phyloP scores from a whole-genome alignment of 2,888 invertebrate genomes.

The Choreutis nemorana region DNA sequence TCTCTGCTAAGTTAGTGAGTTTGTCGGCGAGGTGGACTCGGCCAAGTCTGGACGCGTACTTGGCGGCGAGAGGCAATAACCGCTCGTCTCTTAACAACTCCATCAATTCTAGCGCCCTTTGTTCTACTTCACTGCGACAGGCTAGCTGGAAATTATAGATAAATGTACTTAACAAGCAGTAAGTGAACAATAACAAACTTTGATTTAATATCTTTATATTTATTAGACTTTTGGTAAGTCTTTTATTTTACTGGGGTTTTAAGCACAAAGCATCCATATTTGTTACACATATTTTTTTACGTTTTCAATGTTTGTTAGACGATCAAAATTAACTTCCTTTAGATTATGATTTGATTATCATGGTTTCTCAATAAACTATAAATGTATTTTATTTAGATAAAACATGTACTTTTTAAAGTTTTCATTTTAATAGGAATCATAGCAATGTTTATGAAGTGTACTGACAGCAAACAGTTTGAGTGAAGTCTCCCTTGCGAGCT shows the following conservation, averaged over 20 bases:
- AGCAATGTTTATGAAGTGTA: constrained; percentile 14
- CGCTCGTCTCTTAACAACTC: constrained; percentile 81
- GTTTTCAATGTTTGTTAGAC: too few relatives aligned
- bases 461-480: constrained; percentile 90
- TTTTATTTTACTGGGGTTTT: too few relatives aligned
- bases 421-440: constrained; percentile 4
- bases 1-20: constrained; percentile 67
- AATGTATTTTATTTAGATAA: not conserved
- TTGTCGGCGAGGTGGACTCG: constrained; percentile 82
- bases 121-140: constrained; percentile 84
- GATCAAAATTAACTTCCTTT: too few relatives aligned
- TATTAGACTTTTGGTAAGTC: too few relatives aligned
- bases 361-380: not conserved
- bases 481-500: constrained; percentile 77
- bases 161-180: too few relatives aligned
- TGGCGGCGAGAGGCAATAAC: constrained; percentile 83
- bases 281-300: too few relatives aligned
- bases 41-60: constrained; percentile 83
- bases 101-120: constrained; percentile 86
- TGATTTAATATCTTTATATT: too few relatives aligned
- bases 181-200: too few relatives aligned
- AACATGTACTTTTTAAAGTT: too few relatives aligned
- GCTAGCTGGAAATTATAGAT: constrained; percentile 82
- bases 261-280: too few relatives aligned
- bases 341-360: too few relatives aligned